Base-by-base conservation (phyloP, 53 echinoderm and acorn worm genomes). In the Glandiceps talaboti region DNA sequence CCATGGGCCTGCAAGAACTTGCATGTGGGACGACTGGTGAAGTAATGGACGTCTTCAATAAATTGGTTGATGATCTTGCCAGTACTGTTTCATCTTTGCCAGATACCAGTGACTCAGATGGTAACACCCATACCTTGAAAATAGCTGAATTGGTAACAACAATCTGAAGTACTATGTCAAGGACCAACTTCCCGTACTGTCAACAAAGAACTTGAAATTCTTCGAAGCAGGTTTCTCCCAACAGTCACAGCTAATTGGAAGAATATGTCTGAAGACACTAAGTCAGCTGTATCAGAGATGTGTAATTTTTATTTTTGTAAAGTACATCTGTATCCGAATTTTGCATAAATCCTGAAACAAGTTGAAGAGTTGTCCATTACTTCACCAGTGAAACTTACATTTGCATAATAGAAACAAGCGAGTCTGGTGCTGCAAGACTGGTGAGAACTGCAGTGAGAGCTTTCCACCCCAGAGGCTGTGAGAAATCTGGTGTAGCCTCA, bases 181-280 rank as follows among this genome's bases (percentile, higher is more conserved):
- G 91, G 88, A 1, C 91, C 91, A 1, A 79, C 87, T 0, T 87
- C 82, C 81, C 91, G 83, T 0, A 85, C 87, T 64, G 87, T 88
- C 30, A 83, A 75, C 73, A 75, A 77, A 20, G 27, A 80, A 74
- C 33, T 91, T 12, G 27, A 82, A 20, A 0, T 25, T 73, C 29
- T 84, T 20, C 29, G 79, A 30, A 27, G 64, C 0, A 6, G 31
- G 0, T 27, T 78, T 0, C 28, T 84, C 0, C 84, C 74, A 0
- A 0, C 30, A 25, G 80, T 79, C 25, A 74, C 33, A 0, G 1
- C 77, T 14, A 84, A 84, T n/a, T 84, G 84, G 84, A 27, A 79
- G 25, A 27, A 82, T 14, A 1, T 77, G 14, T 73, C 86, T 29
- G 74, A 81, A 1, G 86, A 82, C 1, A 77, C 32, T 29, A 73